Evolutionary conservation across 2,888 invertebrate species (phyloP).

Genomic region (Oxytorus armatus): DNA sequence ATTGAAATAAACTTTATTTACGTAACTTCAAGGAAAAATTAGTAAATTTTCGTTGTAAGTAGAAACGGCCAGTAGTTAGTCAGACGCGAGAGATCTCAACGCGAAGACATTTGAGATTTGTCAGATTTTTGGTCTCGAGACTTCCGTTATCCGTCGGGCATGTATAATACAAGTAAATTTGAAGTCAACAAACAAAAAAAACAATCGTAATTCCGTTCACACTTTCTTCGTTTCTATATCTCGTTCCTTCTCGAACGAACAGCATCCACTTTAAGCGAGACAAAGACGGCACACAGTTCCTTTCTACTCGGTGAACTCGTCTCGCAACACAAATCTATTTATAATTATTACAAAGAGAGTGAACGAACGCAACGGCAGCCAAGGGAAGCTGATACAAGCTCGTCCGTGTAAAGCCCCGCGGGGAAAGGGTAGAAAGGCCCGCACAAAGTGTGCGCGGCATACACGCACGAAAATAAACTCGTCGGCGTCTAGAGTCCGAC

Average conservation of each 20-base stretch:
- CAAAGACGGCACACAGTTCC: slow-evolving; percentile 22
- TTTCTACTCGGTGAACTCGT: slow-evolving; percentile 58
- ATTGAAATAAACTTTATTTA: background rate
- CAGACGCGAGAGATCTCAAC: slow-evolving; percentile 2
- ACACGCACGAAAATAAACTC: slow-evolving; percentile 65
- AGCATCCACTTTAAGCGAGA: slow-evolving; percentile 41
- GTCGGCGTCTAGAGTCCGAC: slow-evolving; percentile 45
- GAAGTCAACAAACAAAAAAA: slow-evolving; percentile 52
- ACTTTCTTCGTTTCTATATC: background rate
- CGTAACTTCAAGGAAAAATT: background rate
- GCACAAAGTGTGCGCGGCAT: slow-evolving; percentile 28
- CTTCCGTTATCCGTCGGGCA: slow-evolving; percentile 65
- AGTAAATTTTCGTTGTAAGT: slow-evolving; percentile 1
- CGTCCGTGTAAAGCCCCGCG: slow-evolving; percentile 6
- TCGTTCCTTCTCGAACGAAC: slow-evolving; percentile 28
- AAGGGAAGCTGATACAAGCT: slow-evolving; percentile 41
- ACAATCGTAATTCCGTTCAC: slow-evolving; percentile 1
- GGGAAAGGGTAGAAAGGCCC: slow-evolving; percentile 62
- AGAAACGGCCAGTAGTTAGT: slow-evolving; percentile 29
- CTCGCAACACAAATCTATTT: slow-evolving; percentile 63
- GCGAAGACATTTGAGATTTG: slow-evolving; percentile 2
- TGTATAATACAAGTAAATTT: slow-evolving; percentile 70
- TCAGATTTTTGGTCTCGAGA: slow-evolving; percentile 19
- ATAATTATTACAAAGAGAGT: slow-evolving; percentile 76
- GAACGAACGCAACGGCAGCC: slow-evolving; percentile 74